Conservation (phyloP, 1,140 invertebrate species). For the Spodoptera frugiperda region DNA sequence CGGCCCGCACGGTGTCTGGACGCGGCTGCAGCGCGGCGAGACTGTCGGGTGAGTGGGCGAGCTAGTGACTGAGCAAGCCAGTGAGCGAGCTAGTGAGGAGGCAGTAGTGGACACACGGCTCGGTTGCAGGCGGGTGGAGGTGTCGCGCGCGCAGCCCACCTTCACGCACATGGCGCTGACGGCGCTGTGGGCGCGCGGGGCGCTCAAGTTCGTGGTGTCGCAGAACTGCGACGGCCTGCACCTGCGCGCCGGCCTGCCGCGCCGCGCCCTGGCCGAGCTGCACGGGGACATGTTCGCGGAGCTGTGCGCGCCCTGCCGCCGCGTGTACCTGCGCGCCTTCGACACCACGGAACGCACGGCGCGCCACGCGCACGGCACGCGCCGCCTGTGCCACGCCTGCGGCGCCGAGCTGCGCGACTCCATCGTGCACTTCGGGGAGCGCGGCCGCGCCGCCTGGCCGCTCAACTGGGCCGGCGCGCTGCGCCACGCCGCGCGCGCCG, state of each 20-base stretch:
- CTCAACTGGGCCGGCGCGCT: constrained; percentile 97
- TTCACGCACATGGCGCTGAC: constrained; percentile 97
- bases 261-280: constrained; percentile 88
- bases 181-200: constrained; percentile 90
- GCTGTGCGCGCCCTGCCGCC: constrained; percentile 94
- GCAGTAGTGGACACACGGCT: not conserved
- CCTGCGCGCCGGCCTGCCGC: constrained; percentile 94
- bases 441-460: constrained; percentile 94
- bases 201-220: constrained; percentile 95
- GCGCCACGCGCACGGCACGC: constrained; percentile 95
- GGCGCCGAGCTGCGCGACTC: constrained; percentile 88
- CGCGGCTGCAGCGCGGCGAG: constrained; percentile 93
- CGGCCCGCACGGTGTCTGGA: constrained; percentile 95
- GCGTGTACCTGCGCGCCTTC: constrained; percentile 95
- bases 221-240: constrained; percentile 98
- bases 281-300: constrained; percentile 97
- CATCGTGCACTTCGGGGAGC: constrained; percentile 98
- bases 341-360: constrained; percentile 97
- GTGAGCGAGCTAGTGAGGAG: not conserved
- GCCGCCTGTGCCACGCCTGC: constrained; percentile 94
- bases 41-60: constrained; percentile 89
- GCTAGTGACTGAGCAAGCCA: not conserved
- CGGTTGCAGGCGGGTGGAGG: constrained; percentile 86
- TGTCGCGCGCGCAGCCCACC: constrained; percentile 95
- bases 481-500: constrained; percentile 93